Conservation (phyloP, 2,888 invertebrate species). For the Drosophila stalkeri region DNA sequence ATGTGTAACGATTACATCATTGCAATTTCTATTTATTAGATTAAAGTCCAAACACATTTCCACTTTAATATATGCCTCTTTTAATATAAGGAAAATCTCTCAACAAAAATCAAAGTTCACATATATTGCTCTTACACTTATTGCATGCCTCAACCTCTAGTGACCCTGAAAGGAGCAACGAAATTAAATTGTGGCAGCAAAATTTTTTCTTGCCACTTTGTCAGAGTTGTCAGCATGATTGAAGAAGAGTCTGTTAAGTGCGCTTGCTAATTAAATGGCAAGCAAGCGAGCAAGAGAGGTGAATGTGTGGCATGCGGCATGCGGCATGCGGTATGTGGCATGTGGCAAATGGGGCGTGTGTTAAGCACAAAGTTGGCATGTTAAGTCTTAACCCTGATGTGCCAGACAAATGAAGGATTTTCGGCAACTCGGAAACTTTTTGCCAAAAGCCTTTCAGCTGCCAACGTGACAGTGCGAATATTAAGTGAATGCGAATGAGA, state of each 20-base stretch:
- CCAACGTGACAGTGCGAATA: conserved; percentile 39
- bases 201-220: not conserved
- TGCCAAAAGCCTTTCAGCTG: conserved; percentile 1
- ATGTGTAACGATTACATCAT: not conserved
- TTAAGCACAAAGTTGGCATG: conserved; percentile 33
- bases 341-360: conserved; percentile 17
- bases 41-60: not conserved
- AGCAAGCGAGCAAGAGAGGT: not conserved
- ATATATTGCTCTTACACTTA: too few relatives aligned
- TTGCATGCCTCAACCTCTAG: not conserved
- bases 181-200: conserved; percentile 3
- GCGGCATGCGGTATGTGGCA: conserved; percentile 22
- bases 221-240: conserved; percentile 26
- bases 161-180: not conserved
- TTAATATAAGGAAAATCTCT: not conserved
- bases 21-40: not conserved
- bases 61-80: too few relatives aligned
- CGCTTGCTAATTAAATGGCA: conserved; percentile 50
- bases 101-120: not conserved
- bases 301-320: not conserved
- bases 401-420: conserved; percentile 24
- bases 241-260: conserved; percentile 25
- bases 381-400: conserved; percentile 35
- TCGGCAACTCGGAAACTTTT: conserved; percentile 23
- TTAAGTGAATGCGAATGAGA: conserved; percentile 30